These are phyloP conservation scores for Labeo catla DNA, from an alignment of 2,113 vertebrate genomes.

Conservation along the genomic window DNA sequence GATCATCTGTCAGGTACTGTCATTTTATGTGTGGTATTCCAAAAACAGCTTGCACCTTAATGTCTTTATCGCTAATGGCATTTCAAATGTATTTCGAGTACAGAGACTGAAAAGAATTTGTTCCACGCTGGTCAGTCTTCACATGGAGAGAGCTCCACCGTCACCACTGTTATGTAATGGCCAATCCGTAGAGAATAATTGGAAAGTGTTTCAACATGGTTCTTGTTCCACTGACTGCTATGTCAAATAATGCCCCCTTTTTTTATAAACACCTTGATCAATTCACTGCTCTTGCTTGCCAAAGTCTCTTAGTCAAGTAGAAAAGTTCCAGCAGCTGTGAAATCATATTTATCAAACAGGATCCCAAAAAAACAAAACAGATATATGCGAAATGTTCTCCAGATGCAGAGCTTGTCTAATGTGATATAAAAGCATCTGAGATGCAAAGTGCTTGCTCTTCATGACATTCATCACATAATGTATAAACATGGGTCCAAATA, in stretches of 20 bases:
- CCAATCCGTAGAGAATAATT: not conserved
- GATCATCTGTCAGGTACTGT: not conserved
- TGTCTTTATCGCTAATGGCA: not conserved
- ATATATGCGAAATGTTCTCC: conserved; percentile 39
- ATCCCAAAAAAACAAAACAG: conserved; percentile 39
- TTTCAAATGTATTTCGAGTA: not conserved
- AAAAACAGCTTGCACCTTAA: not conserved
- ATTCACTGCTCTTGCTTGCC: conserved; percentile 37
- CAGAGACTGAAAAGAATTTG: conserved; percentile 14
- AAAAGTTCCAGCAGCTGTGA: conserved; percentile 48
- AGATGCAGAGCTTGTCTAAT: not conserved
- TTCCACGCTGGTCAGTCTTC: conserved; percentile 4
- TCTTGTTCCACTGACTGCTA: conserved; percentile 27
- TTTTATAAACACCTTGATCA: conserved; percentile 43
- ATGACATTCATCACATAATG: not conserved
- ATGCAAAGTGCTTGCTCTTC: not conserved
- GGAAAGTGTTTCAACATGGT: conserved; percentile 30
- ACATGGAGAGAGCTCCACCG: not conserved
- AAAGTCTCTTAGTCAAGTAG: conserved; percentile 42
- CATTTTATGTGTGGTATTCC: not conserved
- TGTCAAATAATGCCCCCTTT: conserved; percentile 33
- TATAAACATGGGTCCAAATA: not conserved
- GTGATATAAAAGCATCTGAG: conserved; percentile 10
- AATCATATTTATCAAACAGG: conserved; percentile 52
- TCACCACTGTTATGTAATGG: conserved; percentile 28